These are phyloP conservation scores for Megalonaias nervosa DNA, from an alignment of 1,140 invertebrate species.

Conservation along the genomic window DNA sequence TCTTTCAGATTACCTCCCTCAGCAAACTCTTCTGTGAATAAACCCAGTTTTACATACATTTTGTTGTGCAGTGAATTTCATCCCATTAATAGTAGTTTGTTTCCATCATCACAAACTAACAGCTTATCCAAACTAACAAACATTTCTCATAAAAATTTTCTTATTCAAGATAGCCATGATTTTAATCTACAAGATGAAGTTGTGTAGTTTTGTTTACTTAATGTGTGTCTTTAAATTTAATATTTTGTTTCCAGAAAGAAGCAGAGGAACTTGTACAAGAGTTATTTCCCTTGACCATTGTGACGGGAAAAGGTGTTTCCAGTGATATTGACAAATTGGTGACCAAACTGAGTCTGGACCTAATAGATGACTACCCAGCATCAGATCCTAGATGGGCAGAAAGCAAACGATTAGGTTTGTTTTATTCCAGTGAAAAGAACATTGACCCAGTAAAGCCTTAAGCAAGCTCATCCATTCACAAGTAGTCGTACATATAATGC, in stretches of 20 bases:
- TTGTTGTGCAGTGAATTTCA: neutral
- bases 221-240: neutral
- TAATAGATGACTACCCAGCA: slow-evolving; percentile 90
- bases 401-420: slow-evolving; percentile 61
- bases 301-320: slow-evolving; percentile 72
- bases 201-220: neutral
- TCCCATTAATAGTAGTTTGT: neutral
- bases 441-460: no score
- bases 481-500: no score
- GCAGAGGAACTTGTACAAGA: slow-evolving; percentile 79
- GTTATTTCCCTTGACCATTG: slow-evolving; percentile 77
- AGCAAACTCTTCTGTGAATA: no score
- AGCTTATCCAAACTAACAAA: neutral
- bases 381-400: slow-evolving; percentile 89
- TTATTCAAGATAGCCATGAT: neutral
- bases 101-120: neutral
- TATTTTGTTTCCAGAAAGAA: slow-evolving; percentile 71
- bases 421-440: no score
- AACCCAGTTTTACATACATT: no score
- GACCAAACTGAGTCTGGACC: slow-evolving; percentile 81
- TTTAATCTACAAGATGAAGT: neutral
- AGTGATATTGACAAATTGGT: slow-evolving; percentile 79
- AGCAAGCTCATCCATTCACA: no score
- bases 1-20: no score
- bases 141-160: neutral